These are phyloP conservation scores for Cricetomys ansorgei DNA, from an alignment of 2,113 vertebrate genomes.

Conservation along the genomic window DNA sequence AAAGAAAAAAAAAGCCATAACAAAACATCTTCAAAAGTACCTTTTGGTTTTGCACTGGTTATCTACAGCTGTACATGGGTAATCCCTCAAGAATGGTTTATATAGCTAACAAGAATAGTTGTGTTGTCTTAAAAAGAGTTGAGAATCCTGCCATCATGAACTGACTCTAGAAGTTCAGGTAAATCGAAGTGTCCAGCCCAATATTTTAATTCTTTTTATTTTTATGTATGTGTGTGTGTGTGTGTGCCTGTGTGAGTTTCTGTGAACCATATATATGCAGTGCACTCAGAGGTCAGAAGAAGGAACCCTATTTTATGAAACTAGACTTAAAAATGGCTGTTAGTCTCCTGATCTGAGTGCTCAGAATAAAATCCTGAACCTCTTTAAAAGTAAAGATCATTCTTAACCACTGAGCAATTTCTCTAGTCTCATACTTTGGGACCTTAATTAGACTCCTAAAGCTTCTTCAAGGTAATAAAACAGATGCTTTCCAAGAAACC, in stretches of 20 bases:
- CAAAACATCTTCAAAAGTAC: neutral
- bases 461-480: neutral
- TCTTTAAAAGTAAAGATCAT: neutral
- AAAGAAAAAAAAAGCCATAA: neutral
- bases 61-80: neutral
- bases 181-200: neutral
- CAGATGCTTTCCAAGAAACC: neutral
- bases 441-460: neutral
- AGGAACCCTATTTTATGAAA: neutral
- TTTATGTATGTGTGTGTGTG: neutral
- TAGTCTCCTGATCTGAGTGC: neutral
- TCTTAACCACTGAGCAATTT: too few relatives aligned
- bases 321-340: neutral
- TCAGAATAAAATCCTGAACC: neutral
- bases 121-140: neutral
- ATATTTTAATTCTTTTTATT: neutral
- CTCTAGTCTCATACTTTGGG: neutral
- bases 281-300: neutral
- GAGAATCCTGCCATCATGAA: neutral
- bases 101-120: neutral
- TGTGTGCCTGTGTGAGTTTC: neutral
- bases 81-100: neutral
- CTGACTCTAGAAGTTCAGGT: neutral
- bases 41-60: neutral
- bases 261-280: neutral